These are phyloP conservation scores for Drosophila mayaguana DNA, from an alignment of 2,888 invertebrate species.

Conservation along the genomic window DNA sequence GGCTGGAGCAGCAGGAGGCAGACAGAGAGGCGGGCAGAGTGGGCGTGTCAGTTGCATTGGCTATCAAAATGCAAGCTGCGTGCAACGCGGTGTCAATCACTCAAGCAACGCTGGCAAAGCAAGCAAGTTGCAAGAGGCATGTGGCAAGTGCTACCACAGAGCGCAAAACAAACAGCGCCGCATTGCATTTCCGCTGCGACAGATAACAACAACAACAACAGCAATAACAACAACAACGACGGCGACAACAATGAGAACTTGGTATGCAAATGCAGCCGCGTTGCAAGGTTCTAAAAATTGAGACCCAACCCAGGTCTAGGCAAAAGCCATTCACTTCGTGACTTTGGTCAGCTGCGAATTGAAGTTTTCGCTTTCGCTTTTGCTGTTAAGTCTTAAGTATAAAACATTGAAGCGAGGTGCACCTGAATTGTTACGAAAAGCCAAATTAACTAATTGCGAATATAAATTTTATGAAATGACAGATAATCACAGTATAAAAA, in stretches of 20 bases:
- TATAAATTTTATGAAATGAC: neutral
- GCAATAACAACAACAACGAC: conserved; percentile 37
- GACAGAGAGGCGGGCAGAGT: neutral
- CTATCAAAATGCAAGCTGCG: conserved; percentile 73
- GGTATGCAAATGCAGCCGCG: conserved; percentile 65
- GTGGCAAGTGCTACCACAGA: conserved; percentile 43
- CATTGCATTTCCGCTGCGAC: conserved; percentile 76
- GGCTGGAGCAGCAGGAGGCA: neutral
- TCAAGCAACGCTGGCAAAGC: conserved; percentile 4
- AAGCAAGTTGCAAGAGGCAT: conserved; percentile 29
- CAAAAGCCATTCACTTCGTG: conserved; percentile 65
- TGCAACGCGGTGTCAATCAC: conserved; percentile 73
- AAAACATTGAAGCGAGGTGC: conserved; percentile 23
- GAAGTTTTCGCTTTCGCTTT: conserved; percentile 55
- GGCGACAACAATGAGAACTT: conserved; percentile 34
- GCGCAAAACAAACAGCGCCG: conserved; percentile 43
- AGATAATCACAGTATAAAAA: neutral
- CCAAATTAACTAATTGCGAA: neutral
- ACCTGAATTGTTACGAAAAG: conserved; percentile 9
- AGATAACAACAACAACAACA: conserved; percentile 53
- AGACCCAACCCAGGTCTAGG: conserved; percentile 24
- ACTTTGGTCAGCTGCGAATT: conserved; percentile 60
- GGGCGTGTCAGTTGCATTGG: conserved; percentile 2
- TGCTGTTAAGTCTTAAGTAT: conserved; percentile 16
- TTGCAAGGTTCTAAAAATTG: conserved; percentile 39